Evolutionary conservation across 2,888 invertebrate species (phyloP), one percentile per base, ranked within the genome.

Genomic region (Apodemia zela): DNA sequence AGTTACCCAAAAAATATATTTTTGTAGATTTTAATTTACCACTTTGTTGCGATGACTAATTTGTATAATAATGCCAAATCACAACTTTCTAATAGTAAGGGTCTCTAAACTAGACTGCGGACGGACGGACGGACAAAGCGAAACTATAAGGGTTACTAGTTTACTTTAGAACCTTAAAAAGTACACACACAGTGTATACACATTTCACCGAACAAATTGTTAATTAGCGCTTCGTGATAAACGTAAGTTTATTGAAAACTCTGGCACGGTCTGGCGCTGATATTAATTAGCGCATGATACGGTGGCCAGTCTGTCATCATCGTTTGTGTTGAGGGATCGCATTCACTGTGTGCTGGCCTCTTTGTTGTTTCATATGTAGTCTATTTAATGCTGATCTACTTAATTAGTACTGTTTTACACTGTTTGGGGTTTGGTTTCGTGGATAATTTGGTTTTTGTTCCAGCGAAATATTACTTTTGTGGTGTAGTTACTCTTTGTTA

Each of bases 231-330:
- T 62, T 15, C 62, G 60, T 65, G 61, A 64, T 64, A 63, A 63
- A 59, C 49, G 62, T 60, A 51, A 62, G 65, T 68, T 67, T 68
- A 73, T 71, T 69, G 69, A 67, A 70, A 70, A 68, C 68, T 69
- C 71, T 65, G 68, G 70, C 69, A 66, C 68, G 69, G 58, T 66
- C 65, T 67, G 68, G 69, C 67, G 68, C 61, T 65, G 66, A 71
- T 74, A 78, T 79, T 78, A 78, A 80, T 80, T 79, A 77, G 76
- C 69, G 75, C 77, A 77, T 79, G 77, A 75, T 73, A 73, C 63
- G 60, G 65, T 47, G 64, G 63, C 61, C 59, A 63, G 62, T 15
- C 62, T 61, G 65, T 59, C 66, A 67, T 67, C 66, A 62, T 66
- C 60, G 63, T 68, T 69, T 65, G 57, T 61, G 61, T 59, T 54